Conservation (phyloP, 2,797 vertebrate species). For the Natrix natrix region DNA sequence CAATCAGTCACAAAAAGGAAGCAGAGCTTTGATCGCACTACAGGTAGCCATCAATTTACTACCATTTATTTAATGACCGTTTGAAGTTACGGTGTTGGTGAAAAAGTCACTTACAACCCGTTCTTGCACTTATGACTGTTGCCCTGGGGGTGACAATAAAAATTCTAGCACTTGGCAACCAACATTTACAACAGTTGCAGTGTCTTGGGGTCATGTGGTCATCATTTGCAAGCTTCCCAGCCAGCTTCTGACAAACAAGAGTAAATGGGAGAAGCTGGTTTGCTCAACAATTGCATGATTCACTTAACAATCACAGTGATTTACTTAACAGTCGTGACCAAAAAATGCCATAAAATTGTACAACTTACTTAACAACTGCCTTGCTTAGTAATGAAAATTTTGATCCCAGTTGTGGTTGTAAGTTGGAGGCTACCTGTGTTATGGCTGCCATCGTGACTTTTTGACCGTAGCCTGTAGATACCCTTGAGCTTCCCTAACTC, state of each 20-base stretch:
- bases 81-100: neutral
- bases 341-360: neutral
- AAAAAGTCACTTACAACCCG: neutral
- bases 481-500: neutral
- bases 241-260: neutral
- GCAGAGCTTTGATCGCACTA: neutral
- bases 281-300: neutral
- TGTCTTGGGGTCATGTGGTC: neutral
- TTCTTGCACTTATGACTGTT: neutral
- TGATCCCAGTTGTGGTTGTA: neutral
- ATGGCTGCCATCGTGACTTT: neutral
- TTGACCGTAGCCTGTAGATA: neutral
- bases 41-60: neutral
- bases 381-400: neutral
- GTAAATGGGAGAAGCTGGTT: neutral
- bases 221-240: neutral
- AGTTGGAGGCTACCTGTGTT: neutral
- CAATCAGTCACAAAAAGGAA: neutral
- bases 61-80: neutral
- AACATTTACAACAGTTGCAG: neutral
- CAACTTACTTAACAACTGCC: neutral
- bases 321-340: neutral
- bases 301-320: neutral
- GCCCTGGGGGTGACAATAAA: neutral
- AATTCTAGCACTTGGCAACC: neutral